Base-by-base conservation (phyloP, 2,797 vertebrate species). In the Acanthis flammea region DNA sequence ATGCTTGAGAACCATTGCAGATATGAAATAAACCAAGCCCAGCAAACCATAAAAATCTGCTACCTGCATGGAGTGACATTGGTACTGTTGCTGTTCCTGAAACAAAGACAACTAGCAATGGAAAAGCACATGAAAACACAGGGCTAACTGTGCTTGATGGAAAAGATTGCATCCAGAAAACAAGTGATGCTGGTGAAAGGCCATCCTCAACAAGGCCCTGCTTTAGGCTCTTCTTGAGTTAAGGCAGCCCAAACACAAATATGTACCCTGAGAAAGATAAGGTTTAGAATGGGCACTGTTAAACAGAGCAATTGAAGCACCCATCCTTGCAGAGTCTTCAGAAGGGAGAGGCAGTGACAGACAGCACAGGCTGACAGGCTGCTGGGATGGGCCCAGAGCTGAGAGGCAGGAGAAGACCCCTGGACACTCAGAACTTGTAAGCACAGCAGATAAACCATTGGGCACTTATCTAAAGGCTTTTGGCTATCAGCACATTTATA, bases 1-100 rank as follows among this genome's bases (percentile, higher is more conserved):
- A 66, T 22, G 41, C 8, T 55, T 3, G 8, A 82, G 31, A 62
- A 28, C 27, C 28, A 48, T 9, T 14, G 35, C 2, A 48, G 42
- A 41, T 5, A 71, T 0, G 2, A 70, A 73, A 33, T n/a, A 37
- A 37, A 10, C 15, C 55, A 88, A 71, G 19, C 10, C 19, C 31
- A 68, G 25, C 8, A 75, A 90, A 37, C 7, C 13, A 16, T 23
- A 35, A 71, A 50, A 61, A 42, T 14, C 2, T 1, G 0, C 6
- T 35, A 8, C 14, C 18, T 3, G 3, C 7, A 7, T 0, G 1
- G 61, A 73, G 63, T 9, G n/a, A 48, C 23, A 45, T 0, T 45
- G 39, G 33, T 44, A 53, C 31, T 41, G 16, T 28, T 51, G 33
- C 27, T 77, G 50, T 9, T 86, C 51, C 90, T 71, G 72, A 72